Conservation (phyloP, 2,113 vertebrate genomes). For the Romanogobio albipinnatus region DNA sequence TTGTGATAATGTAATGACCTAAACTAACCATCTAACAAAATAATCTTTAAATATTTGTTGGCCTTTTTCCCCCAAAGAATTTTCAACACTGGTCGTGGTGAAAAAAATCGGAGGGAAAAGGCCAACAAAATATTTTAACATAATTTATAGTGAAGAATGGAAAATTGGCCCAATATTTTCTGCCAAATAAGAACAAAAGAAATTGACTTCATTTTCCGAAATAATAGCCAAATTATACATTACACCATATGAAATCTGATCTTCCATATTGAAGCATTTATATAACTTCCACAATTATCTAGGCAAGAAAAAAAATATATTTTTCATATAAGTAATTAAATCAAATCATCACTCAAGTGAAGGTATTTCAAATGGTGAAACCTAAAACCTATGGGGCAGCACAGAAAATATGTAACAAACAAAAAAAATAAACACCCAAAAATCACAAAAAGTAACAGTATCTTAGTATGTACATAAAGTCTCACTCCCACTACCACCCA, state of each 20-base stretch:
- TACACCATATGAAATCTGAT: neutral
- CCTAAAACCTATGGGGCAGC: slow-evolving; percentile 5
- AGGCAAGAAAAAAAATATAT: neutral
- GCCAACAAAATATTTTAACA: neutral
- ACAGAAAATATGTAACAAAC: neutral
- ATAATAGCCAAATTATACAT: slow-evolving; percentile 21
- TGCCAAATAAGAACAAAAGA: slow-evolving; percentile 32
- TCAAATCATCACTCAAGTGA: neutral
- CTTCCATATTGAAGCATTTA: slow-evolving; percentile 44
- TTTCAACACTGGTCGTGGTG: neutral
- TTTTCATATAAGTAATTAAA: neutral
- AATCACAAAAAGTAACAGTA: neutral
- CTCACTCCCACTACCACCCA: neutral
- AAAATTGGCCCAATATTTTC: neutral
- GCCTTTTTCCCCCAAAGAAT: neutral
- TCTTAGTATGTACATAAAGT: neutral
- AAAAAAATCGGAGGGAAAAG: neutral
- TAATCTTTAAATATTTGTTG: neutral
- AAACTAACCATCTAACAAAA: too few relatives aligned
- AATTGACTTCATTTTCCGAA: slow-evolving; percentile 6
- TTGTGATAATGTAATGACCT: too few relatives aligned
- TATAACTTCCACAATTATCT: slow-evolving; percentile 24
- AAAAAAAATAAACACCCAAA: neutral
- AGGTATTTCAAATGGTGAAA: neutral
- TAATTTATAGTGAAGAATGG: neutral